Percentiles rank a stretch among this genome's conserved stretches.
phyloP scores from a whole-genome alignment of 2,113 vertebrate species.

The Clarias gariepinus region DNA sequence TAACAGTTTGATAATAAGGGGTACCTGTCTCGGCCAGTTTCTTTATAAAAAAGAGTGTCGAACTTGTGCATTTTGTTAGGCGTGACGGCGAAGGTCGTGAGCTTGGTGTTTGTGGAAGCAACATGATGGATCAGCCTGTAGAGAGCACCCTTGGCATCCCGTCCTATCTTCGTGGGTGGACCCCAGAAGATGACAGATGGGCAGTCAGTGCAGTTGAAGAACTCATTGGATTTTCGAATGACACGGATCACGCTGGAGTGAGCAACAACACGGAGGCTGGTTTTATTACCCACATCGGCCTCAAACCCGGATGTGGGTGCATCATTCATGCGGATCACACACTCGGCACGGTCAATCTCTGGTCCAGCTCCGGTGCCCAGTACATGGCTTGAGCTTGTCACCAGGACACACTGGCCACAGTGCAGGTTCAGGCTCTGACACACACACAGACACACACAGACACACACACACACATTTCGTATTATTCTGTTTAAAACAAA shows the following conservation, averaged over 20 bases:
- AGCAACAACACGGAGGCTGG: slow-evolving; percentile 88
- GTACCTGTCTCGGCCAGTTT: slow-evolving; percentile 93
- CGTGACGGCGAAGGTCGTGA: slow-evolving; percentile 82
- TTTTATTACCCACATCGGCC: slow-evolving; percentile 85
- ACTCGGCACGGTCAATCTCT: slow-evolving; percentile 82
- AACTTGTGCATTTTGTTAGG: slow-evolving; percentile 86
- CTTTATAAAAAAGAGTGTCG: slow-evolving; percentile 86
- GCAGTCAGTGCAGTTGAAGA: slow-evolving; percentile 76
- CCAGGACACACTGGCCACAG: slow-evolving; percentile 84
- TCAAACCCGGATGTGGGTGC: slow-evolving; percentile 86
- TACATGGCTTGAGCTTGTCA: slow-evolving; percentile 97
- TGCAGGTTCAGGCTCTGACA: slow-evolving; percentile 81
- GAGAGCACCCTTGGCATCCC: slow-evolving; percentile 78
- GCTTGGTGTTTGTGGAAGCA: slow-evolving; percentile 77
- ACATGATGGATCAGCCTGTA: slow-evolving; percentile 87
- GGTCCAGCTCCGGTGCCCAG: slow-evolving; percentile 81
- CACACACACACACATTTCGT: background rate
- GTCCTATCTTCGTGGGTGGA: slow-evolving; percentile 84
- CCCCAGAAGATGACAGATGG: slow-evolving; percentile 92
- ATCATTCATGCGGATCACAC: slow-evolving; percentile 95
- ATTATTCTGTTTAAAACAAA: background rate
- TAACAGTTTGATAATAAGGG: background rate
- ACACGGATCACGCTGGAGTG: slow-evolving; percentile 93
- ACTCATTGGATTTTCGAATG: slow-evolving; percentile 83
- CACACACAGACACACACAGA: slow-evolving; percentile 38